Evolutionary conservation across 2,888 invertebrate species (phyloP).

Genomic region (Aleiodes testaceus): DNA sequence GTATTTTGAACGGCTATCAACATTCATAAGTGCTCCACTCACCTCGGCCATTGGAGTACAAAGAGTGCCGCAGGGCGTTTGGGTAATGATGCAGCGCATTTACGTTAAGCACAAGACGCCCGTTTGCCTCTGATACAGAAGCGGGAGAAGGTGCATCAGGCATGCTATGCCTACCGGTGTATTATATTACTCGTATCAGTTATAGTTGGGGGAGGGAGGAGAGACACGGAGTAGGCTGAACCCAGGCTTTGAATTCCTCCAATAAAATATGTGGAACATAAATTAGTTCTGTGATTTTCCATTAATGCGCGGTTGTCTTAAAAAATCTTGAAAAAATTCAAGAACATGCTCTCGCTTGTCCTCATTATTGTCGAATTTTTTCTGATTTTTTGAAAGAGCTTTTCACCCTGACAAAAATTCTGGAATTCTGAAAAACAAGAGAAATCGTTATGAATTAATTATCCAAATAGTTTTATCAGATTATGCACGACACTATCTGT

Average conservation of each 20-base stretch:
- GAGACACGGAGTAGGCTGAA: constrained; percentile 12
- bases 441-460: too few species aligned
- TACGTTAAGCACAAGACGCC: constrained; percentile 58
- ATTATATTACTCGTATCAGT: constrained; percentile 29
- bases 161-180: constrained; percentile 15
- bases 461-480: too few species aligned
- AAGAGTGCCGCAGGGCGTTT: constrained; percentile 64
- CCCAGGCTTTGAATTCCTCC: background rate
- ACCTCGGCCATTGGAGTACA: constrained; percentile 61
- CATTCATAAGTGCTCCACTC: constrained; percentile 22
- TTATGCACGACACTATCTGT: too few species aligned
- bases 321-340: too few species aligned
- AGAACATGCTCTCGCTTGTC: too few species aligned
- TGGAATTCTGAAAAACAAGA: too few species aligned
- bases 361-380: too few species aligned
- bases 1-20: constrained; percentile 25
- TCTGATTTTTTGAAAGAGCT: too few species aligned
- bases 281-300: background rate
- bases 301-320: too few species aligned
- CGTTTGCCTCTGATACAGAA: constrained; percentile 60
- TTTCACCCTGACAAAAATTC: too few species aligned
- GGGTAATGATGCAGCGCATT: constrained; percentile 67
- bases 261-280: constrained; percentile 15
- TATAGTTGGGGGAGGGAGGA: background rate
- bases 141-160: constrained; percentile 45